These are phyloP conservation scores for Diadegma fenestrale DNA, from an alignment of 2,888 invertebrate genomes.

Conservation along the genomic window DNA sequence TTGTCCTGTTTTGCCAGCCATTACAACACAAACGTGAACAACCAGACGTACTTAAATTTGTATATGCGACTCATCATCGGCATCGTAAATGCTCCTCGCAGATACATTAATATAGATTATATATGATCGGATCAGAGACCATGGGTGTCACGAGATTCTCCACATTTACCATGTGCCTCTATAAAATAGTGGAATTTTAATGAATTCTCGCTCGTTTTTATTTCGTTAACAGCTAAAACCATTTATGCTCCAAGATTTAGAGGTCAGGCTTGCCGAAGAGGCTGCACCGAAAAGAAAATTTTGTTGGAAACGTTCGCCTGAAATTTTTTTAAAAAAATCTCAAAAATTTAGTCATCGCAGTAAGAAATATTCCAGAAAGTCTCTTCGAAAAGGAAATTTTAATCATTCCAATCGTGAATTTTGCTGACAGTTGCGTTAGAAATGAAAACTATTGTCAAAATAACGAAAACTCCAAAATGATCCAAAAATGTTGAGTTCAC, in stretches of 20 bases:
- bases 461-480: no score
- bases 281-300: no score
- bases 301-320: no score
- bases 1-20: constrained; percentile 38
- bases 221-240: constrained; percentile 17
- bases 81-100: constrained; percentile 40
- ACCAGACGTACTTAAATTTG: constrained; percentile 41
- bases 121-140: constrained; percentile 30
- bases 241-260: constrained; percentile 47
- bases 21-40: constrained; percentile 33
- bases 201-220: constrained; percentile 13
- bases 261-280: constrained; percentile 33
- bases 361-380: no score
- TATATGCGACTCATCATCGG: constrained; percentile 31
- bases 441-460: no score
- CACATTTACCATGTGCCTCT: constrained; percentile 26
- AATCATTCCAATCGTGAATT: no score
- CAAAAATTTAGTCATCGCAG: no score
- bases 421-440: no score
- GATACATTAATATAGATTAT: constrained; percentile 58
- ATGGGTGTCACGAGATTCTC: constrained; percentile 22
- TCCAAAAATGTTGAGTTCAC: no score
- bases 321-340: no score
- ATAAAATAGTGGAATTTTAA: constrained; percentile 51
- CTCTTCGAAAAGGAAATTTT: no score